A percentile compares a stretch with the other conserved stretches of the same genome.
Conservation (phyloP, 1,140 invertebrate genomes). For the Ectropis grisescens region DNA sequence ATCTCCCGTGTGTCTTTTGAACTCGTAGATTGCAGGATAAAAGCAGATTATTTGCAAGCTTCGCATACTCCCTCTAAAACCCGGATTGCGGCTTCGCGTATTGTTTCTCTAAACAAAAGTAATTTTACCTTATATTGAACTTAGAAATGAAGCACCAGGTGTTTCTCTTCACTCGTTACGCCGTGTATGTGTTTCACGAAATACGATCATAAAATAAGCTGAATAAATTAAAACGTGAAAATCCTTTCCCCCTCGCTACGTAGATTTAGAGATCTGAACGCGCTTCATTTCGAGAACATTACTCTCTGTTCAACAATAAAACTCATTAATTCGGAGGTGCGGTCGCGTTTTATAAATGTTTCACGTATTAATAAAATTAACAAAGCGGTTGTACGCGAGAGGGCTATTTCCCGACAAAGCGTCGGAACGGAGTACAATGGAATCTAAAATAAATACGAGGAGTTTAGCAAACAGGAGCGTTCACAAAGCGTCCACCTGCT, state of each 20-base stretch:
- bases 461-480: conserved; percentile 61
- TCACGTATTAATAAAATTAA: conserved; percentile 69
- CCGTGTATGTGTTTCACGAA: conserved; percentile 19
- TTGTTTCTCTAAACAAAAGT: no score
- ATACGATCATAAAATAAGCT: conserved; percentile 45
- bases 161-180: conserved; percentile 19
- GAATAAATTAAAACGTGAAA: conserved; percentile 43
- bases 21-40: conserved; percentile 19
- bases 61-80: no score
- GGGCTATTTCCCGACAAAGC: conserved; percentile 60
- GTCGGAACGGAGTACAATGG: conserved; percentile 55
- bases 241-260: conserved; percentile 27
- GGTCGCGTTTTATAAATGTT: conserved; percentile 66
- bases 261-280: conserved; percentile 39
- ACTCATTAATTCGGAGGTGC: conserved; percentile 60
- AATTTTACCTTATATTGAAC: no score
- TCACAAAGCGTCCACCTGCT: conserved; percentile 59
- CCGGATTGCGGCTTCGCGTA: no score
- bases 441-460: conserved; percentile 66
- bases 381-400: conserved; percentile 46
- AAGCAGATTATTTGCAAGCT: conserved; percentile 28
- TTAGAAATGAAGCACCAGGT: conserved; percentile 31
- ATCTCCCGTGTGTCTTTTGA: conserved; percentile 26
- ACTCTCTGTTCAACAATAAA: conserved; percentile 60
- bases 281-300: conserved; percentile 52